Conservation (phyloP, 2,888 invertebrate species). For the Sacculina carcini region DNA sequence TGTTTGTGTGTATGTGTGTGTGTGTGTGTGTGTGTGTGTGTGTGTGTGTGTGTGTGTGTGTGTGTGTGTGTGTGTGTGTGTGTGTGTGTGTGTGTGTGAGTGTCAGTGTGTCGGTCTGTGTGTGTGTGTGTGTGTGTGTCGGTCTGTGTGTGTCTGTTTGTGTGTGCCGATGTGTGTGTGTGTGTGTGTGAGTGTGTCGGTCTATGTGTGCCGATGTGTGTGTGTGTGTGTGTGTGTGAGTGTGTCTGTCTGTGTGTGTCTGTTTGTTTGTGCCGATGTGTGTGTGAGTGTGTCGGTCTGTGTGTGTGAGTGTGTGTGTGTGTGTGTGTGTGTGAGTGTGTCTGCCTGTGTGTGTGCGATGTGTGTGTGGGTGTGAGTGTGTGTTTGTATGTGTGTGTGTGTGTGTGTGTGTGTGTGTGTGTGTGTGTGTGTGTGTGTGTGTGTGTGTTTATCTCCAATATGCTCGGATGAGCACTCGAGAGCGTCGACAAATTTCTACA, state of each 20-base stretch:
- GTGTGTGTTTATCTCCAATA: neutral
- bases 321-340: neutral
- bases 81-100: neutral
- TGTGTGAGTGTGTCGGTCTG: neutral
- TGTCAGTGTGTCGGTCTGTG: no score
- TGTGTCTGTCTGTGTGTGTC: conserved; percentile 1
- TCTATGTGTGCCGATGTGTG: no score
- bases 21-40: neutral
- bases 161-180: no score
- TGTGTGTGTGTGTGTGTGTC: no score
- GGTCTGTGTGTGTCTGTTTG: no score
- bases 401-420: neutral
- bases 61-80: neutral
- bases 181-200: no score
- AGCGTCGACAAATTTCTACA: neutral
- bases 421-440: neutral
- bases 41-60: conserved; percentile 1
- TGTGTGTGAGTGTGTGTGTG: neutral
- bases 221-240: conserved; percentile 1
- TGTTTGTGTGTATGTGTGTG: neutral
- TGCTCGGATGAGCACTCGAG: no score
- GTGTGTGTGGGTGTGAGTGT: neutral
- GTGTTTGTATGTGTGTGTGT: neutral
- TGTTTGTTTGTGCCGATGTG: no score
- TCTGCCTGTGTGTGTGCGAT: no score